Evolutionary conservation across 2,888 invertebrate genomes (phyloP).

Genomic region (Phania funesta): DNA sequence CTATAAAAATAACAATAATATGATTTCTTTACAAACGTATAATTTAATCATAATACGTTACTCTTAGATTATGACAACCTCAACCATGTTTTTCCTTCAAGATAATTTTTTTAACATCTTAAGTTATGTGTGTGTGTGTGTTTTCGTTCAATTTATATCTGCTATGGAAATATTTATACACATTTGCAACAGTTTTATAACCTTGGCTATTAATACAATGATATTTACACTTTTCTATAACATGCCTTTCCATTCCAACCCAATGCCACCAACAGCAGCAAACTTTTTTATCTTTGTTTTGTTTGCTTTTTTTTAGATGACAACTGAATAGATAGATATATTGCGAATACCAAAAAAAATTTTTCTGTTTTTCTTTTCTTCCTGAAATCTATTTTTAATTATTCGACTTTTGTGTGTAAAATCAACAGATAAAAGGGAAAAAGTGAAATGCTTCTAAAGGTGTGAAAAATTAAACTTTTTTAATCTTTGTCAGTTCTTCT

Average conservation of each 20-base stretch:
- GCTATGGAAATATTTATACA: conserved; percentile 18
- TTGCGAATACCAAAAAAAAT: too few species aligned
- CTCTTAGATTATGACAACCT: too few species aligned
- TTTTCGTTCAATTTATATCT: not conserved
- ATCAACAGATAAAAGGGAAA: too few species aligned
- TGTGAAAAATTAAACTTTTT: too few species aligned
- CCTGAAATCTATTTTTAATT: too few species aligned
- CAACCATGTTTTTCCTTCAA: not conserved
- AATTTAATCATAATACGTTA: too few species aligned
- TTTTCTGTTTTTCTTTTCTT: too few species aligned
- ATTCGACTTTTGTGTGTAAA: too few species aligned
- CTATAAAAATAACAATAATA: too few species aligned
- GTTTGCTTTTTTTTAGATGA: not conserved
- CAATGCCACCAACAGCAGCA: conserved; percentile 17
- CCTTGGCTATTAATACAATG: conserved; percentile 52
- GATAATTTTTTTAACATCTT: conserved; percentile 10
- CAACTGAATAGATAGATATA: not conserved
- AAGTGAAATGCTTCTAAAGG: too few species aligned
- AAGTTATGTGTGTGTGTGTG: not conserved
- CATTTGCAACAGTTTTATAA: conserved; percentile 53
- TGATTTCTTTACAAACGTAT: too few species aligned
- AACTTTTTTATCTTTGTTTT: conserved; percentile 2
- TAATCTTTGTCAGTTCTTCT: too few species aligned
- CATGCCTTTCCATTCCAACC: not conserved
- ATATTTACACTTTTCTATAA: conserved; percentile 23